Percentiles rank a stretch among this genome's conserved stretches.
These are phyloP conservation scores for Ancistrus triradiatus DNA, from an alignment of 2,113 vertebrate species.

Conservation along the genomic window DNA sequence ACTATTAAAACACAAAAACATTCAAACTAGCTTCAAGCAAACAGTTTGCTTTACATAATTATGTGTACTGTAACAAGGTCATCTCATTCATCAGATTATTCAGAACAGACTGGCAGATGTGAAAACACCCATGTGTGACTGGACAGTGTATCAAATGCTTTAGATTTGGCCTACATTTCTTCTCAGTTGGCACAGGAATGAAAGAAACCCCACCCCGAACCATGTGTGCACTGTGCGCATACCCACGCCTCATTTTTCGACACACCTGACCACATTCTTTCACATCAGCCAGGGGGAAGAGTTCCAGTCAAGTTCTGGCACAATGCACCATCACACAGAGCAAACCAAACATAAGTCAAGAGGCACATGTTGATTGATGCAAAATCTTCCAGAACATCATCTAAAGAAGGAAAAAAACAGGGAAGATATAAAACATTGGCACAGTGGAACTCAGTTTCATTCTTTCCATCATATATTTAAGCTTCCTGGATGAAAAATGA, in stretches of 20 bases:
- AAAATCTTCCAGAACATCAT: background rate
- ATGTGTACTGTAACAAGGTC: too few relatives aligned
- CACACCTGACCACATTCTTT: conserved; percentile 28
- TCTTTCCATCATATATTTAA: too few relatives aligned
- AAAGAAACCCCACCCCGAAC: conserved; percentile 2
- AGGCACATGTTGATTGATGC: background rate
- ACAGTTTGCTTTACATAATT: background rate
- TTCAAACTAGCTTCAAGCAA: background rate
- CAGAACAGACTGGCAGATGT: background rate
- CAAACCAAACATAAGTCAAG: background rate
- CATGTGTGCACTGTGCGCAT: background rate
- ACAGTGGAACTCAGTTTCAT: too few relatives aligned
- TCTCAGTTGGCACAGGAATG: background rate
- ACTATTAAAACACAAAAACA: conserved; percentile 20
- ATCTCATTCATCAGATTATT: too few relatives aligned
- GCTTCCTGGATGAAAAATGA: too few relatives aligned
- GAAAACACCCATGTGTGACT: background rate
- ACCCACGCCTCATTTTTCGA: conserved; percentile 14
- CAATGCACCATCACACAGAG: background rate
- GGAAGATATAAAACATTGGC: too few relatives aligned
- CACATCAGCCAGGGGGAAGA: background rate
- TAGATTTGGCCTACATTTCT: background rate
- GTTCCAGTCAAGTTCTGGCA: background rate
- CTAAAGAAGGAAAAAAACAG: background rate
- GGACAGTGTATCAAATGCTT: background rate